These are phyloP conservation scores for Rhadinocentrus ornatus DNA, from an alignment of 2,797 vertebrate genomes.

Conservation along the genomic window DNA sequence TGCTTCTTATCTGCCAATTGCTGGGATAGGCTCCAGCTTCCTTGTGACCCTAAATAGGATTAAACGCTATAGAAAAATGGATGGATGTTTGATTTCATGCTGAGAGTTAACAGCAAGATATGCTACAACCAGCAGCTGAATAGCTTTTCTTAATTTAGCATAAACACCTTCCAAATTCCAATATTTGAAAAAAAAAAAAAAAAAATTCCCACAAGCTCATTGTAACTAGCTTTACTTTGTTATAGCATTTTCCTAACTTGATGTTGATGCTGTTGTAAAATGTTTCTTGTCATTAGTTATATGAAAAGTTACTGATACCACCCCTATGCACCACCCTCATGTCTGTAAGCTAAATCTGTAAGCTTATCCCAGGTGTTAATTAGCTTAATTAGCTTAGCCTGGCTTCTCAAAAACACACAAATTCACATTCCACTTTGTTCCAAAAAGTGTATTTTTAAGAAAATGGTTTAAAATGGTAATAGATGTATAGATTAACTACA, in stretches of 20 bases:
- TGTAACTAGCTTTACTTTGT: no score
- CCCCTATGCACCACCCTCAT: no score
- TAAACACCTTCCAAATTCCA: neutral
- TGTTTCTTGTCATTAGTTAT: no score
- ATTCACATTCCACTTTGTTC: neutral
- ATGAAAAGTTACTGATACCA: no score
- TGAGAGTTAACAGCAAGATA: neutral
- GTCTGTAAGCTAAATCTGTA: neutral
- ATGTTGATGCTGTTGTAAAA: no score
- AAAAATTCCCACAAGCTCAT: no score
- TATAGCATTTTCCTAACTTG: no score
- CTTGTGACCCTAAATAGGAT: no score
- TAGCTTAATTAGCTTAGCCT: constrained; percentile 1
- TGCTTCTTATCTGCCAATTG: no score
- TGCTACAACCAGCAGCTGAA: neutral
- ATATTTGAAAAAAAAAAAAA: no score
- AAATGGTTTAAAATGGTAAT: neutral
- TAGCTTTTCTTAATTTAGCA: neutral
- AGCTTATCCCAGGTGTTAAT: neutral
- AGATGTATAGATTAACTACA: neutral
- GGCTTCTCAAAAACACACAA: neutral
- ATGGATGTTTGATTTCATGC: neutral
- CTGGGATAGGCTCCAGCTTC: no score
- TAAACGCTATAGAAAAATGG: neutral
- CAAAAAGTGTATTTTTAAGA: neutral